These are phyloP conservation scores for Habrosyne pyritoides DNA, from an alignment of 2,888 invertebrate genomes.

Conservation along the genomic window DNA sequence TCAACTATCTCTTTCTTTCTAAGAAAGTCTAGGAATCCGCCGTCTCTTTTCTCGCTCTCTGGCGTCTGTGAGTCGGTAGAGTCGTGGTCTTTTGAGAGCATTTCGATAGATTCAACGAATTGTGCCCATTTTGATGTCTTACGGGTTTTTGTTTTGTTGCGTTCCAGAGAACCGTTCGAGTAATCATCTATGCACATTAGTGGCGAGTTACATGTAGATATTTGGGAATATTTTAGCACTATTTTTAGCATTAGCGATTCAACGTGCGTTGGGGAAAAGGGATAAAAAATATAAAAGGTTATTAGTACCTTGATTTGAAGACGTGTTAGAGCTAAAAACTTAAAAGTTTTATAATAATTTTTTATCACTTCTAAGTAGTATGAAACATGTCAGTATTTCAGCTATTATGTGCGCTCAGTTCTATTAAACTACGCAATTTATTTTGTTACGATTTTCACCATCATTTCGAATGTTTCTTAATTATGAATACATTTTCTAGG, in stretches of 20 bases:
- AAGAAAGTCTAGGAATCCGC: constrained; percentile 52
- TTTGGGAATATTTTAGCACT: constrained; percentile 23
- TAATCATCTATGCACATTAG: constrained; percentile 62
- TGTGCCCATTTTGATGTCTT: constrained; percentile 57
- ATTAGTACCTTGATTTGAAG: not conserved
- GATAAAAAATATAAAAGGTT: not conserved
- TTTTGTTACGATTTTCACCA: too few relatives aligned
- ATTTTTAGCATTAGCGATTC: not conserved
- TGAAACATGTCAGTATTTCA: too few relatives aligned
- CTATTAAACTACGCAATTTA: too few relatives aligned
- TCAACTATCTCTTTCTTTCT: constrained; percentile 45
- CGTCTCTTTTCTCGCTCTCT: constrained; percentile 45
- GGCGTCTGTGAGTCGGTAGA: constrained; percentile 51
- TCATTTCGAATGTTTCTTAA: too few relatives aligned
- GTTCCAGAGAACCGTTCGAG: constrained; percentile 38
- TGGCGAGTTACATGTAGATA: constrained; percentile 45
- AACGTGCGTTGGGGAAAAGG: not conserved
- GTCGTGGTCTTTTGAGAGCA: constrained; percentile 48
- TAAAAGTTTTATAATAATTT: not conserved
- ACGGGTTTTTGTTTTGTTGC: constrained; percentile 20
- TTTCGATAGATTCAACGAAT: constrained; percentile 61
- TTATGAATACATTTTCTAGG: too few relatives aligned
- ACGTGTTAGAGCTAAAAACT: not conserved
- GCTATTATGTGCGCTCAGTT: too few relatives aligned
- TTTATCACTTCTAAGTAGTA: not conserved